Conservation (phyloP, 2,113 vertebrate species). For the Phodopus roborovskii region DNA sequence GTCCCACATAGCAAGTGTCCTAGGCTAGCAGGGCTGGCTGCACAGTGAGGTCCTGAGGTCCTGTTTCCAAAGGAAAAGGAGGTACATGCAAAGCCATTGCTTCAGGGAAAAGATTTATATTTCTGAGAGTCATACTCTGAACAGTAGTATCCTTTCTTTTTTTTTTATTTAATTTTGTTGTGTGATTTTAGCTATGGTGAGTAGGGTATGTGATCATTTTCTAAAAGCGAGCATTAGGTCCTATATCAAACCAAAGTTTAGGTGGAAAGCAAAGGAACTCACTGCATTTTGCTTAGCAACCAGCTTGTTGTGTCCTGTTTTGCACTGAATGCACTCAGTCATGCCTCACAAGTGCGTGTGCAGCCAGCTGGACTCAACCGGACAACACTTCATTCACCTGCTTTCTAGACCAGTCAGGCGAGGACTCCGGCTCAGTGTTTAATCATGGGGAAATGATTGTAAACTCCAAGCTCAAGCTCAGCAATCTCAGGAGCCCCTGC, state of each 20-base stretch:
- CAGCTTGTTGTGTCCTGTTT: slow-evolving; percentile 79
- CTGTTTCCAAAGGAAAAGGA: background rate
- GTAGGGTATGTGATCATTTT: slow-evolving; percentile 42
- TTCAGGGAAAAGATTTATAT: slow-evolving; percentile 31
- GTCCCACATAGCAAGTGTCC: background rate
- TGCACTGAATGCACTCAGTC: slow-evolving; percentile 56
- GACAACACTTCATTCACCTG: slow-evolving; percentile 84
- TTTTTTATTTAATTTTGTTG: background rate
- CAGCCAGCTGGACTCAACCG: slow-evolving; percentile 84
- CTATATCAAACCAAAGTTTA: slow-evolving; percentile 60
- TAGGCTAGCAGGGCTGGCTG: background rate
- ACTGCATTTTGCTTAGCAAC: slow-evolving; percentile 77
- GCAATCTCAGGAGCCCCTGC: background rate
- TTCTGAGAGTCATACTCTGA: background rate
- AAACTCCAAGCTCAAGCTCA: slow-evolving; percentile 67
- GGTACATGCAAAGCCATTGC: background rate
- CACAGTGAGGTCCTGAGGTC: background rate
- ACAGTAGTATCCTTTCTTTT: slow-evolving; percentile 32
- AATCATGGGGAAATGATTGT: slow-evolving; percentile 69
- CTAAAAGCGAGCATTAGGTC: slow-evolving; percentile 29
- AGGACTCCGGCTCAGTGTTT: slow-evolving; percentile 72
- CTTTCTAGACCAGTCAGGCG: slow-evolving; percentile 76
- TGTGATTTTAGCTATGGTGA: slow-evolving; percentile 49
- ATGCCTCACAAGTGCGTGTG: slow-evolving; percentile 63
- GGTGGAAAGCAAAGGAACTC: slow-evolving; percentile 27